Evolutionary conservation across 2,113 vertebrate genomes (phyloP).

Genomic region (Mellivora capensis): DNA sequence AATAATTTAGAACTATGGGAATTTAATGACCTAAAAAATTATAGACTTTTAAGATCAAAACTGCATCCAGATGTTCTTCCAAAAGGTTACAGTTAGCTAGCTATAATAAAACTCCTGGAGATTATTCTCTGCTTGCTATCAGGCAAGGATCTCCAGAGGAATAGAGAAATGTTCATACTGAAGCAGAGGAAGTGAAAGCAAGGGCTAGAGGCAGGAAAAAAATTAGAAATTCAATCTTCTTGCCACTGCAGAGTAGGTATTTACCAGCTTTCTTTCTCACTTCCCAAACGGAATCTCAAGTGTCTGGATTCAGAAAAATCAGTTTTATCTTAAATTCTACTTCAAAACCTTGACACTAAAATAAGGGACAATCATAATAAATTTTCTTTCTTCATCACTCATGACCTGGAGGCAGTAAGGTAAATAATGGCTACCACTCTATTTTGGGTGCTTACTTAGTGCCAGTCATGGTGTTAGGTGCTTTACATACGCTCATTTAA

Average conservation of each 20-base stretch:
- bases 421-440: not conserved
- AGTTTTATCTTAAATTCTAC: conserved; percentile 32
- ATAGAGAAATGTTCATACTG: not conserved
- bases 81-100: not conserved
- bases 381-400: not conserved
- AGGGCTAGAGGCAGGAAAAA: not conserved
- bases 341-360: conserved; percentile 23
- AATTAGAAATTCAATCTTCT: conserved; percentile 13
- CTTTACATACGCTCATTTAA: not conserved
- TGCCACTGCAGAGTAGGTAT: not conserved
- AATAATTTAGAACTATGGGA: conserved; percentile 19
- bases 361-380: conserved; percentile 17
- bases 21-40: conserved; percentile 15
- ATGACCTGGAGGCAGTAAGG: not conserved
- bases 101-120: not conserved
- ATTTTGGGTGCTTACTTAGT: not conserved
- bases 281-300: conserved; percentile 47
- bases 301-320: conserved; percentile 44
- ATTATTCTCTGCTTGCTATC: not conserved
- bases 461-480: not conserved
- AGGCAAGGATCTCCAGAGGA: not conserved
- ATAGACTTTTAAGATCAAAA: conserved; percentile 6
- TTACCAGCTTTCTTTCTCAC: conserved; percentile 35
- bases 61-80: not conserved
- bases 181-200: not conserved